Evolutionary conservation across 1,140 invertebrate genomes (phyloP).

Genomic region (Ctenoplectra terminalis): DNA sequence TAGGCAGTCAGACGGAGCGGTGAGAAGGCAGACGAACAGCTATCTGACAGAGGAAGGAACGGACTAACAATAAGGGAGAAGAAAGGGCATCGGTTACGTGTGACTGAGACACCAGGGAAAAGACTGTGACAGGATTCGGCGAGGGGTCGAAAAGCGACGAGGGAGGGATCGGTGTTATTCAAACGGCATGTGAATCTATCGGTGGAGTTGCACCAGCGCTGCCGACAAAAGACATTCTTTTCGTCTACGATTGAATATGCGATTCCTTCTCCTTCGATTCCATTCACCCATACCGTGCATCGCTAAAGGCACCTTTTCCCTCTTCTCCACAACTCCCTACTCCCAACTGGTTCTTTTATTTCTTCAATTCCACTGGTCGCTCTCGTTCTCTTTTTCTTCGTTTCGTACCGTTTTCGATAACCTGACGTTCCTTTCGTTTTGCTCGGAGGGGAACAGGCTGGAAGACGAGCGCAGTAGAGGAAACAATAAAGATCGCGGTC

Average conservation of each 20-base stretch:
- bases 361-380: neutral
- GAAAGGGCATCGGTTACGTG: neutral
- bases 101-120: conserved; percentile 8
- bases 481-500: conserved; percentile 42
- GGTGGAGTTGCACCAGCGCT: conserved; percentile 7
- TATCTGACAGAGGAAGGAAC: neutral
- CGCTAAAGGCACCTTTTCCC: conserved; percentile 11
- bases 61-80: neutral
- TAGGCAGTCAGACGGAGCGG: conserved; percentile 10
- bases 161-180: conserved; percentile 20
- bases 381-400: neutral
- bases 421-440: conserved; percentile 8
- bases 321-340: neutral
- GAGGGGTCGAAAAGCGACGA: neutral
- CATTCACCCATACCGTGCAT: neutral
- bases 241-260: conserved; percentile 57
- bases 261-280: conserved; percentile 20
- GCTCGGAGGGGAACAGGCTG: neutral
- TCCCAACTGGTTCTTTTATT: neutral
- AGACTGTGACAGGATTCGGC: neutral
- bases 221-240: conserved; percentile 56
- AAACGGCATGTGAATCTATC: conserved; percentile 37
- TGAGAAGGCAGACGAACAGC: neutral
- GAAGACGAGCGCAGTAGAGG: neutral
- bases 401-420: conserved; percentile 22